Evolutionary conservation across 64 coral and sea anemone species (phyloP).

Genomic region (Montipora sp.): DNA sequence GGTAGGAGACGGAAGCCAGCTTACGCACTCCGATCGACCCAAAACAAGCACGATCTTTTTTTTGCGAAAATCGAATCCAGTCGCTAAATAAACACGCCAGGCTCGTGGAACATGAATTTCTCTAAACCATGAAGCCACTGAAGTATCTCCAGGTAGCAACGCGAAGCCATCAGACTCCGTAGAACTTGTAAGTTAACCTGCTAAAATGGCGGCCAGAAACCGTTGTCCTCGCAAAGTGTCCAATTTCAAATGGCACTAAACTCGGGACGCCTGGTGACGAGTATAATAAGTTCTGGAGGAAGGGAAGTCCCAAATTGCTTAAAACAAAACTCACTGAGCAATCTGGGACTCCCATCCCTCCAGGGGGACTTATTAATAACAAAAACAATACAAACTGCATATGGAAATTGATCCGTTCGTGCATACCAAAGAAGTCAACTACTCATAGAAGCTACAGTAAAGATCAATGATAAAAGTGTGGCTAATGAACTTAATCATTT

Average conservation of each 20-base stretch:
- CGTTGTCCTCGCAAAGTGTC: background rate
- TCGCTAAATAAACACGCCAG: too few relatives aligned
- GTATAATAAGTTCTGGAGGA: background rate
- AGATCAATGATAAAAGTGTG: background rate
- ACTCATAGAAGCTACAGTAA: slow-evolving; percentile 3
- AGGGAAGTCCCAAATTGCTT: background rate
- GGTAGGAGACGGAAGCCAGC: too few relatives aligned
- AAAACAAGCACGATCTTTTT: too few relatives aligned
- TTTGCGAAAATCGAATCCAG: too few relatives aligned
- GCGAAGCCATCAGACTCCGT: too few relatives aligned
- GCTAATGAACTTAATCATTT: background rate
- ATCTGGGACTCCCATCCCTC: too few relatives aligned
- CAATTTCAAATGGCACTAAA: background rate
- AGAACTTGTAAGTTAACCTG: too few relatives aligned
- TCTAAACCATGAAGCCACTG: too few relatives aligned
- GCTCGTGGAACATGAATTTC: too few relatives aligned
- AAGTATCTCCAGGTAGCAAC: too few relatives aligned
- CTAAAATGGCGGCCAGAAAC: too few relatives aligned
- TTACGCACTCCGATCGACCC: too few relatives aligned
- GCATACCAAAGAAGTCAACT: background rate
- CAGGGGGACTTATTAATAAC: background rate
- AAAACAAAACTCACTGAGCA: background rate
- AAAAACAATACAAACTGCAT: background rate
- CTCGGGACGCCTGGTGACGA: background rate
- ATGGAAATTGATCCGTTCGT: background rate